These are phyloP conservation scores for Pollenia amentaria DNA, from an alignment of 2,888 invertebrate genomes.

Conservation along the genomic window DNA sequence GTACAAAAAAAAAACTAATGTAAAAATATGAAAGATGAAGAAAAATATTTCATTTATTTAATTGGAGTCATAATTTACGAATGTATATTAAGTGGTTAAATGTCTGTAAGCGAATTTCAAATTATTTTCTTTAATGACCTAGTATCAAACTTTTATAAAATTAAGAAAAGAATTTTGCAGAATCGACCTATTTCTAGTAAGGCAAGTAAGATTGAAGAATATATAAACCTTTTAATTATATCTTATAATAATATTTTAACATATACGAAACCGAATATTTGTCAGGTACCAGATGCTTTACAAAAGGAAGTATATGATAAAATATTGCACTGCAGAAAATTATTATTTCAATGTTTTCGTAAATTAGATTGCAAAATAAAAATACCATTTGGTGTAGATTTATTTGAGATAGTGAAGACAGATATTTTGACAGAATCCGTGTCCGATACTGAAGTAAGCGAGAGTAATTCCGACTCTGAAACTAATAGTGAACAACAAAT, in stretches of 20 bases:
- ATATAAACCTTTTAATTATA: slow-evolving; percentile 8
- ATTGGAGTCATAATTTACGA: background rate
- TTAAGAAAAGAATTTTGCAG: background rate
- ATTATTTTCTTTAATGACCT: background rate
- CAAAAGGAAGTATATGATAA: background rate
- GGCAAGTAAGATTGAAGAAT: background rate
- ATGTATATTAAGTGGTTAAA: slow-evolving; percentile 8
- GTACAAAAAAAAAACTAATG: no score
- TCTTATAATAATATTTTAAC: slow-evolving; percentile 51
- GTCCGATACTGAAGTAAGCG: background rate
- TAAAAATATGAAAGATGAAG: no score
- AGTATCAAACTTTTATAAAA: background rate
- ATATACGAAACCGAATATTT: background rate
- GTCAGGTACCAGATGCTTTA: background rate
- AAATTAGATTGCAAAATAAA: background rate
- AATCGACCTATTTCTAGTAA: background rate
- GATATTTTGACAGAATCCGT: background rate
- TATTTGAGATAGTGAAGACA: background rate
- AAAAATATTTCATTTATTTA: no score
- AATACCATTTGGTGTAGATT: slow-evolving; percentile 14
- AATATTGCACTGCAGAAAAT: slow-evolving; percentile 3
- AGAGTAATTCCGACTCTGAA: background rate
- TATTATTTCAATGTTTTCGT: background rate
- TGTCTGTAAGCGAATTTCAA: slow-evolving; percentile 11
- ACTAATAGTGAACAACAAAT: background rate